Base-by-base conservation (phyloP, 2,113 vertebrate genomes). In the Rynchops niger region DNA sequence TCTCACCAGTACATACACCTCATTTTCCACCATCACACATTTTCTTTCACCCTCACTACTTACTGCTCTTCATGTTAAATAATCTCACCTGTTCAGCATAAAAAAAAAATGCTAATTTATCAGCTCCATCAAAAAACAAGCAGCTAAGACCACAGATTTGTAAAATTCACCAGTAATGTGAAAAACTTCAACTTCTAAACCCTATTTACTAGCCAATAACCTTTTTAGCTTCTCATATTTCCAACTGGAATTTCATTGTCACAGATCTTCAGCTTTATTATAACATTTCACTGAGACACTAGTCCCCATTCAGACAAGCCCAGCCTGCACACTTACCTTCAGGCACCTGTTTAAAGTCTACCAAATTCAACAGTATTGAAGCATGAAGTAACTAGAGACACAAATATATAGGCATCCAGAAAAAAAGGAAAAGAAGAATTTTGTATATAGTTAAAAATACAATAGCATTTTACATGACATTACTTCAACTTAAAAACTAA, bases 201-300 rank as follows among this genome's bases (percentile, higher is more conserved):
- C 2, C 15, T 45, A 4, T n/a, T 84, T 42, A n/a, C 21, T 12
- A 34, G 5, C 9, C 12, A 59, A 3, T 7, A 47, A 56, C 4
- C 2, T 43, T 34, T 66, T 43, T 12, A 50, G 7, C 4, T 50
- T 45, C 11, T 80, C 8, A 52, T 30, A 11, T 20, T 65, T 65
- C 34, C 2, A 0, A 29, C 3, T 11, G 12, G 8, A 29, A 65
- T 5, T 26, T 30, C 29, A 56, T 15, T 1, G 0, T 3, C 15
- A 17, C 70, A 38, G 15, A 55, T 2, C 11, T 20, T 47, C 22
- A 56, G 5, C 9, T 81, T 65, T 22, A 74, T 11, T 14, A 18
- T 21, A 2, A 45, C 20, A 11, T 36, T 50, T 52, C 18, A 77
- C 3, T 42, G 7, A 52, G 21, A 18, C 23, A 25, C 15, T 7